Base-by-base conservation (phyloP, 2,113 vertebrate species). In the Argyrosomus japonicus region DNA sequence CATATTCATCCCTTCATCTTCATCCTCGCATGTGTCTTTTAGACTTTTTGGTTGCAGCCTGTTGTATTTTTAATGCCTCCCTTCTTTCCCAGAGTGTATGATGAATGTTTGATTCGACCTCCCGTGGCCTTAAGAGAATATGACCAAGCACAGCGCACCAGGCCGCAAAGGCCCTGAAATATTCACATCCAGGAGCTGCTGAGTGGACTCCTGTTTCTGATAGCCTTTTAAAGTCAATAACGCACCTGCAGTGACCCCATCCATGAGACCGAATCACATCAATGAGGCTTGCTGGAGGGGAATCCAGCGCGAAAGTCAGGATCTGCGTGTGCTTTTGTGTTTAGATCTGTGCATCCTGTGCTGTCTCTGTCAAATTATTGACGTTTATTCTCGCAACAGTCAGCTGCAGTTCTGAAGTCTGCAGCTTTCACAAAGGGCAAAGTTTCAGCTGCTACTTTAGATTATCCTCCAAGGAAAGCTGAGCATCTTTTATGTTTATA, bases 51-150 rank as follows among this genome's bases (percentile, higher is more conserved):
- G 78, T 77, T 82, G 72, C 72, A 78, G 74, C 71, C 75, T 87
- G 63, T 88, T 92, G 90, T 87, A 93, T 89, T 87, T 94, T 94
- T 93, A 89, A 94, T 93, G 84, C 36, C 70, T 36, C 79, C 48
- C 21, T 80, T 62, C 68, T 87, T 74, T 80, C 81, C 81, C 85
- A 87, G 87, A 82, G 86, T 84, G 75, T 84, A 29, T 89, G 79
- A 93, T 95, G 75, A 92, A 94, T 94, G 77, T 92, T 94, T 95
- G 86, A 95, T 95, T 81, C 64, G 45, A 56, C 81, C 91, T 83
- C 86, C 53, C 15, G 13, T 47, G 75, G 85, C 87, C 78, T 65
- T 12, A 48, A 71, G 77, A 74, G 85, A 87, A 89, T 71, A 70
- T 54, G 75, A 81, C 75, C 82, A 19, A 78, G 68, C 48, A 56